A percentile compares a stretch with the other conserved stretches of the same genome.
Evolutionary conservation across 2,113 vertebrate genomes (phyloP).

Genomic region (Halcyon malimbica): DNA sequence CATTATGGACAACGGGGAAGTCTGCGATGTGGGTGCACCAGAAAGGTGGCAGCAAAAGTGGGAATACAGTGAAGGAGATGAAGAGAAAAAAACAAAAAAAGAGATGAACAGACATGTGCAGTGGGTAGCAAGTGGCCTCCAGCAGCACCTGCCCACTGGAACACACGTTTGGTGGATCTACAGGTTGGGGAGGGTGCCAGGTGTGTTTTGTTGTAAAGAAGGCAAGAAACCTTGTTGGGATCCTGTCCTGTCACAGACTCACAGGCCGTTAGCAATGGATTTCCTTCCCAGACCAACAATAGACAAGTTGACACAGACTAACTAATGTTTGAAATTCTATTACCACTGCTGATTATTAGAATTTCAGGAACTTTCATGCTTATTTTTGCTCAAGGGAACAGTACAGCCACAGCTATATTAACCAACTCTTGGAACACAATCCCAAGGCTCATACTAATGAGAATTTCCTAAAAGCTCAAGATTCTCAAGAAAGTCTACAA

Average conservation of each 20-base stretch:
- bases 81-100: too few species aligned
- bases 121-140: background rate
- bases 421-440: background rate
- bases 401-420: background rate
- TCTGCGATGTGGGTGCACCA: too few species aligned
- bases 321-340: background rate
- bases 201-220: background rate
- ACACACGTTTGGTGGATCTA: rapidly evolving
- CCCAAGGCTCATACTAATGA: background rate
- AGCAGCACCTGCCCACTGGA: background rate
- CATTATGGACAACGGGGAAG: too few species aligned
- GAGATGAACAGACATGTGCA: background rate
- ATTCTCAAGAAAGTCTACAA: background rate
- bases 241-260: background rate
- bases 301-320: background rate
- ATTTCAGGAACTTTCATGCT: background rate
- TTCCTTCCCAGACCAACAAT: background rate
- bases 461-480: background rate
- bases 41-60: too few species aligned
- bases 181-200: background rate
- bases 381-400: background rate
- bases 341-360: background rate
- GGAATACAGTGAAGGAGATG: too few species aligned
- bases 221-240: background rate
- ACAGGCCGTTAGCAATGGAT: background rate